Conservation (phyloP, 1,140 invertebrate genomes). For the Bombus pascuorum region DNA sequence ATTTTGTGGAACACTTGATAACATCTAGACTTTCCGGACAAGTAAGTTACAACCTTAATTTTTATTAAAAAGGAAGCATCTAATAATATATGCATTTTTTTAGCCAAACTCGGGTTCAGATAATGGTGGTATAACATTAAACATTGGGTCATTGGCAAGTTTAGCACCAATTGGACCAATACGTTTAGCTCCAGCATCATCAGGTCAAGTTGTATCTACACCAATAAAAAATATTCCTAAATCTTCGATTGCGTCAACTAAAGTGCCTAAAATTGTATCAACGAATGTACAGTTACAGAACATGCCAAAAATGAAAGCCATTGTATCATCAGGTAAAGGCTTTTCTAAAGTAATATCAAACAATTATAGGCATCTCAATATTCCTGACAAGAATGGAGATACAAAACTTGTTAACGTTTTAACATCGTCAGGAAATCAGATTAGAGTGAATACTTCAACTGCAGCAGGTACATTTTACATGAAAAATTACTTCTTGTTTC, state of each 20-base stretch:
- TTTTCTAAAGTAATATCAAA: constrained; percentile 68
- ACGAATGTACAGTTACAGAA: constrained; percentile 57
- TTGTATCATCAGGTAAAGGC: constrained; percentile 69
- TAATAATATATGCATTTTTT: constrained; percentile 31
- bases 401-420: constrained; percentile 71
- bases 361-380: constrained; percentile 70
- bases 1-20: constrained; percentile 70
- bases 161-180: constrained; percentile 80
- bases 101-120: constrained; percentile 65
- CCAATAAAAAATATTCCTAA: constrained; percentile 53
- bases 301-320: constrained; percentile 73
- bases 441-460: constrained; percentile 61
- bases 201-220: constrained; percentile 40
- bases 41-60: constrained; percentile 52
- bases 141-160: constrained; percentile 81
- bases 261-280: constrained; percentile 68
- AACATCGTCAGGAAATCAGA: constrained; percentile 62
- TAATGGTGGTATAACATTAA: constrained; percentile 80
- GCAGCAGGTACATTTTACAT: constrained; percentile 55
- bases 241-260: constrained; percentile 53
- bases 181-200: constrained; percentile 72
- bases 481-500: background rate
- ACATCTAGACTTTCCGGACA: constrained; percentile 68
- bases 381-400: constrained; percentile 66
- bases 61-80: background rate